A percentile compares a stretch with the other conserved stretches of the same genome.
Evolutionary conservation across 2,888 invertebrate species (phyloP).

Genomic region (Drosophila tripunctata): DNA sequence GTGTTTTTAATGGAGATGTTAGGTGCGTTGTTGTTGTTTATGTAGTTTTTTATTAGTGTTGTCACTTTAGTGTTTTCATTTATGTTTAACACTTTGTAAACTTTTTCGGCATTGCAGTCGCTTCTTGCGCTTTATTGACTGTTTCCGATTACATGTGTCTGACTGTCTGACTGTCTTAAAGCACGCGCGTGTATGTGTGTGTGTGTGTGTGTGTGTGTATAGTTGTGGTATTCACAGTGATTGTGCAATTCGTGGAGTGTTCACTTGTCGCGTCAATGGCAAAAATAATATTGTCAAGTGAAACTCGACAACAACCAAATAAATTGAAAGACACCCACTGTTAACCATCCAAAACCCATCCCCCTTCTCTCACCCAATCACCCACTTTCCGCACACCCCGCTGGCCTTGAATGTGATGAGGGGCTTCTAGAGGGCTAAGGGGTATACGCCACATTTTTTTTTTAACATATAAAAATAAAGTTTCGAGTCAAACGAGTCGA

Average conservation of each 20-base stretch:
- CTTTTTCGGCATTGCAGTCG: slow-evolving; percentile 44
- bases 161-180: neutral
- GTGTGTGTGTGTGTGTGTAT: neutral
- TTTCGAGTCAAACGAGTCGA: too few species aligned
- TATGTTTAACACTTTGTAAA: slow-evolving; percentile 22
- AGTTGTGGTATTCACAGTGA: slow-evolving; percentile 28
- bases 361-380: neutral
- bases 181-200: neutral
- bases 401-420: too few species aligned
- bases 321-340: slow-evolving; percentile 44
- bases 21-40: slow-evolving; percentile 1
- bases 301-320: slow-evolving; percentile 38
- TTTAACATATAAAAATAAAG: too few species aligned
- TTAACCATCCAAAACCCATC: neutral
- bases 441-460: too few species aligned
- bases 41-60: slow-evolving; percentile 10
- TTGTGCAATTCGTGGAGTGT: slow-evolving; percentile 51
- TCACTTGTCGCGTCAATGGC: slow-evolving; percentile 43
- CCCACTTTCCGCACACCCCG: neutral
- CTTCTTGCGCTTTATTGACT: slow-evolving; percentile 41
- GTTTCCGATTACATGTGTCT: slow-evolving; percentile 39
- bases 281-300: slow-evolving; percentile 52
- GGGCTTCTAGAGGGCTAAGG: too few species aligned
- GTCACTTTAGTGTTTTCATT: slow-evolving; percentile 35
- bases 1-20: slow-evolving; percentile 9